Evolutionary conservation across 1,140 invertebrate species (phyloP).

Genomic region (Platyscapa corneri): DNA sequence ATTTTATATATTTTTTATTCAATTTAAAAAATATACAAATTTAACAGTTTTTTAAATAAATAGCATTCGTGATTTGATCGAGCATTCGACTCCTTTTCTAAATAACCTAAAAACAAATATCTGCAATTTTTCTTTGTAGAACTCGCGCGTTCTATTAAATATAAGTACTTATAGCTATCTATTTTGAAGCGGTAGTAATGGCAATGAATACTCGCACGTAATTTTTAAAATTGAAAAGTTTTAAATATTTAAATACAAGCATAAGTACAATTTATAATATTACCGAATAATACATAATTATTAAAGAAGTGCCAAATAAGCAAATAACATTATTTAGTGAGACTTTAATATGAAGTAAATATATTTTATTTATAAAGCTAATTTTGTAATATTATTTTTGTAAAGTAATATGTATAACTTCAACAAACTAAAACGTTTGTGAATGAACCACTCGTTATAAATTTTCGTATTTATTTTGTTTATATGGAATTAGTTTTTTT

Average conservation of each 20-base stretch:
- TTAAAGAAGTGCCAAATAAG: not conserved
- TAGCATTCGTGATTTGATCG: too few relatives aligned
- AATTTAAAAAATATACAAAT: too few relatives aligned
- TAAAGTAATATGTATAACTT: constrained; percentile 29
- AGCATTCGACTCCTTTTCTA: too few relatives aligned
- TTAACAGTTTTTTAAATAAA: too few relatives aligned
- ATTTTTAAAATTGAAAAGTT: not conserved
- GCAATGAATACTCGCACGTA: not conserved
- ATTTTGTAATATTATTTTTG: not conserved
- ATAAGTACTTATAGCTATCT: too few relatives aligned
- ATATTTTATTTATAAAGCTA: not conserved
- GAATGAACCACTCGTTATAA: not conserved
- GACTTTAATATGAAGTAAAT: constrained; percentile 47
- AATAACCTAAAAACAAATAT: too few relatives aligned
- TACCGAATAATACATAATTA: not conserved
- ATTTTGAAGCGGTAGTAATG: too few relatives aligned
- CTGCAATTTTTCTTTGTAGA: too few relatives aligned
- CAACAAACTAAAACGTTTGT: not conserved
- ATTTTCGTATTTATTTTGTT: not conserved
- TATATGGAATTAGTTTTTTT: not conserved
- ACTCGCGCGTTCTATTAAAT: too few relatives aligned
- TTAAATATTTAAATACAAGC: not conserved
- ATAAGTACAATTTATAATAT: not conserved
- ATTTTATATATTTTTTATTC: too few relatives aligned
- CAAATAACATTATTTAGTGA: constrained; percentile 3